A percentile compares a stretch with the other conserved stretches of the same genome.
phyloP scores from a whole-genome alignment of 2,797 vertebrate genomes.

The Valencia hispanica region DNA sequence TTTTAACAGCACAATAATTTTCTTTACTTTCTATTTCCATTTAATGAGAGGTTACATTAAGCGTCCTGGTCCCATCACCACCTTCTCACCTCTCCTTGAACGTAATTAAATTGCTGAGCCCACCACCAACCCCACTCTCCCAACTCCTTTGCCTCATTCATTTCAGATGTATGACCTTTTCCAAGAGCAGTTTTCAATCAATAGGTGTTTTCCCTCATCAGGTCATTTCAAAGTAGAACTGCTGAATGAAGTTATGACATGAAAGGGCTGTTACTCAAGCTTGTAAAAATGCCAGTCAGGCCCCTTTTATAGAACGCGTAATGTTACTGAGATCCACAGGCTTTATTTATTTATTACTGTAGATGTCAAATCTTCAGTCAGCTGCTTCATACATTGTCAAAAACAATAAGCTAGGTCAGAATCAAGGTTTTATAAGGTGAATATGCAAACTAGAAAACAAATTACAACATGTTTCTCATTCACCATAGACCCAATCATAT shows the following conservation, averaged over 20 bases:
- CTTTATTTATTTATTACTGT: neutral
- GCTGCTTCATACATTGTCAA: neutral
- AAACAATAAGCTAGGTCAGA: neutral
- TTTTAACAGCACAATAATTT: neutral
- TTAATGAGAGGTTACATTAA: constrained; percentile 4
- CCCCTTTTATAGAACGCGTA: neutral
- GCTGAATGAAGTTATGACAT: neutral
- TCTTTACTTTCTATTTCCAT: neutral
- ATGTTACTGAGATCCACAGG: neutral
- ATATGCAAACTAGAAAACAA: neutral
- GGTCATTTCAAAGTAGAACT: constrained; percentile 47
- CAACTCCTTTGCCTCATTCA: constrained; percentile 54
- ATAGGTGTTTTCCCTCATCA: constrained; percentile 71
- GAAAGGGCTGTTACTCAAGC: neutral
- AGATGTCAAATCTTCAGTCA: neutral
- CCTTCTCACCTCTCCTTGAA: constrained; percentile 4
- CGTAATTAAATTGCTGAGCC: constrained; percentile 4
- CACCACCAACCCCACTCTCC: neutral
- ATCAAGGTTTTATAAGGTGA: neutral
- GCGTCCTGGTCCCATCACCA: neutral
- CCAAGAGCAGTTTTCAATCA: constrained; percentile 79
- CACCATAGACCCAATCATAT: too few relatives aligned
- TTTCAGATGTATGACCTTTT: constrained; percentile 81
- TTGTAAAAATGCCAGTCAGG: constrained; percentile 2
- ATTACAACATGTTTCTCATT: too few relatives aligned